These are phyloP conservation scores for Osmoderma eremita DNA, from an alignment of 2,888 invertebrate species.

Conservation along the genomic window DNA sequence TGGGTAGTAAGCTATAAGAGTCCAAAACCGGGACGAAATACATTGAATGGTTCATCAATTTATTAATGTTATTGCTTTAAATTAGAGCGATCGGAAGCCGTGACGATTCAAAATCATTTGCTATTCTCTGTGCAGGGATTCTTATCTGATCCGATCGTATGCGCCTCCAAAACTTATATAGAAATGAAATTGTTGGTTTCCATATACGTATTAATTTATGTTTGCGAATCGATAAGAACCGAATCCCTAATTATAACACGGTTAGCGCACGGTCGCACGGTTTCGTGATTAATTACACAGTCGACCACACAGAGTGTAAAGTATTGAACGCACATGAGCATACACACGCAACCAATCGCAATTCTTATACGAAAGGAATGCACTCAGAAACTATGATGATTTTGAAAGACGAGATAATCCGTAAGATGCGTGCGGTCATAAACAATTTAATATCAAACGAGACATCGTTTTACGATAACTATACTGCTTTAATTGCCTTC, in stretches of 20 bases:
- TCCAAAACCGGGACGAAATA: too few species aligned
- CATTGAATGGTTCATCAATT: too few species aligned
- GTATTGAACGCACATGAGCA: background rate
- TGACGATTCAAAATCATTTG: background rate
- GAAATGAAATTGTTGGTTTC: background rate
- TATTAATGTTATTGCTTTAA: conserved; percentile 3
- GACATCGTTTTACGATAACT: conserved; percentile 37
- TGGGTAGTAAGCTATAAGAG: too few species aligned
- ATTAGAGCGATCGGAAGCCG: background rate
- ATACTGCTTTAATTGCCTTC: conserved; percentile 38
- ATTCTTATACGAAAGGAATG: background rate
- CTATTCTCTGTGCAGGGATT: background rate
- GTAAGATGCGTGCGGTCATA: background rate
- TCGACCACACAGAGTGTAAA: conserved; percentile 45
- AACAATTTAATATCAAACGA: background rate
- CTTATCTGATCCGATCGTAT: background rate
- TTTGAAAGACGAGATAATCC: background rate
- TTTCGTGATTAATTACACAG: conserved; percentile 45
- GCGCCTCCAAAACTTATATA: background rate
- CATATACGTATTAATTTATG: conserved; percentile 13
- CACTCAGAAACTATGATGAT: background rate
- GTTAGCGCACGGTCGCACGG: conserved; percentile 45
- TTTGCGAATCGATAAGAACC: conserved; percentile 21
- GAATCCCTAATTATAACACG: conserved; percentile 44
- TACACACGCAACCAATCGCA: too few species aligned